A percentile compares a stretch with the other conserved stretches of the same genome.
Evolutionary conservation across 2,888 invertebrate species (phyloP).

Genomic region (Tenthredo notha): DNA sequence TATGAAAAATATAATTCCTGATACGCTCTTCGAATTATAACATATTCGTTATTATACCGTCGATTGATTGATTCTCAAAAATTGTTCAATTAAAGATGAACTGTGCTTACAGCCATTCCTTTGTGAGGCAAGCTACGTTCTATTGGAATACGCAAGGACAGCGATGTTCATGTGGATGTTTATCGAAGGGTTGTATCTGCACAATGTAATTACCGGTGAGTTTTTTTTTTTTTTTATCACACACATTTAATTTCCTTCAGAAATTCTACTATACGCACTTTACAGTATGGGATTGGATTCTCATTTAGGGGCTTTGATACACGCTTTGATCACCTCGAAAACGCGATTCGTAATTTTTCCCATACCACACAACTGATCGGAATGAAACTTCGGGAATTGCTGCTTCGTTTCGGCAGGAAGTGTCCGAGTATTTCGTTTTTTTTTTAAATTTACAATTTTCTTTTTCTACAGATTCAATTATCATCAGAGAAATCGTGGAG

Average conservation of each 20-base stretch:
- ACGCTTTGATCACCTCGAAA: too few relatives aligned
- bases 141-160: conserved; percentile 93
- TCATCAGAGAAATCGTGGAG: too few relatives aligned
- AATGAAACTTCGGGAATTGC: too few relatives aligned
- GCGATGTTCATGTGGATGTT: conserved; percentile 99
- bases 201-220: conserved; percentile 88
- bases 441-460: too few relatives aligned
- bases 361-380: too few relatives aligned
- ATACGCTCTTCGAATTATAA: not conserved
- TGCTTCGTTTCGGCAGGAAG: too few relatives aligned
- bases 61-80: not conserved
- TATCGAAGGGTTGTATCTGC: conserved; percentile 94
- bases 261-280: not conserved
- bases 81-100: not conserved
- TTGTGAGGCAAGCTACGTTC: conserved; percentile 88
- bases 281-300: not conserved
- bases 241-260: not conserved
- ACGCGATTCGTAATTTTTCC: too few relatives aligned
- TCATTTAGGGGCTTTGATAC: not conserved
- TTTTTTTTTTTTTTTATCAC: too few relatives aligned
- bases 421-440: too few relatives aligned
- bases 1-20: not conserved
- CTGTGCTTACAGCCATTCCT: conserved; percentile 84
- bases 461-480: too few relatives aligned
- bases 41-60: not conserved